Evolutionary conservation across 2,888 invertebrate species (phyloP).

Genomic region (Lydus trimaculatus): DNA sequence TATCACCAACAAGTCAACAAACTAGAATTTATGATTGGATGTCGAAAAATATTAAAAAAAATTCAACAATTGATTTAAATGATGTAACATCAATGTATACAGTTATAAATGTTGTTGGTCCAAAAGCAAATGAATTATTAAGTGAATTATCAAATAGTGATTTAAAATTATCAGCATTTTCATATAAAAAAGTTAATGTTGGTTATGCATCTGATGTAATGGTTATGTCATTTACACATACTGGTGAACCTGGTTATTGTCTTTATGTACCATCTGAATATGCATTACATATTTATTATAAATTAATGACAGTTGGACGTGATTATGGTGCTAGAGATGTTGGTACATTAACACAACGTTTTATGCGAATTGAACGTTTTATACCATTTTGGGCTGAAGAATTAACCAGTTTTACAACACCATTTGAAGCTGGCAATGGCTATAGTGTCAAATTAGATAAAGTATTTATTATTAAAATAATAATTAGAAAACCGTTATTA

Average conservation of each 20-base stretch:
- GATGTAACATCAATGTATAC: slow-evolving; percentile 79
- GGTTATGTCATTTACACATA: slow-evolving; percentile 75
- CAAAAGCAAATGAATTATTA: slow-evolving; percentile 70
- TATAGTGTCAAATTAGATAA: slow-evolving; percentile 68
- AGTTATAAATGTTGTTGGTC: slow-evolving; percentile 74
- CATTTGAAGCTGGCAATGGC: slow-evolving; percentile 70
- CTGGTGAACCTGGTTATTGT: slow-evolving; percentile 75
- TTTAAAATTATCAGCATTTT: slow-evolving; percentile 69
- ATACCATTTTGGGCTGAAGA: slow-evolving; percentile 79
- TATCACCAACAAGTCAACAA: slow-evolving; percentile 81
- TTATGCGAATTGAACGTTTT: slow-evolving; percentile 73
- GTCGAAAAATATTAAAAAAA: slow-evolving; percentile 67
- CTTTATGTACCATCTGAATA: slow-evolving; percentile 76
- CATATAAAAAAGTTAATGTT: slow-evolving; percentile 72
- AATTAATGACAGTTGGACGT: slow-evolving; percentile 69
- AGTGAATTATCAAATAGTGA: slow-evolving; percentile 71
- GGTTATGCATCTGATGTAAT: slow-evolving; percentile 74
- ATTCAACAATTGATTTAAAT: slow-evolving; percentile 67
- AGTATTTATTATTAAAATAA: slow-evolving; percentile 31
- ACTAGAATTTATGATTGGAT: slow-evolving; percentile 77
- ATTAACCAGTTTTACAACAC: slow-evolving; percentile 67
- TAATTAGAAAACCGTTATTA: background rate
- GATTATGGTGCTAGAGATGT: slow-evolving; percentile 74
- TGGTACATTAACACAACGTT: slow-evolving; percentile 71
- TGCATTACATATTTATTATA: slow-evolving; percentile 76